phyloP scores from a whole-genome alignment of 2,113 vertebrate genomes.

The Lagopus muta region DNA sequence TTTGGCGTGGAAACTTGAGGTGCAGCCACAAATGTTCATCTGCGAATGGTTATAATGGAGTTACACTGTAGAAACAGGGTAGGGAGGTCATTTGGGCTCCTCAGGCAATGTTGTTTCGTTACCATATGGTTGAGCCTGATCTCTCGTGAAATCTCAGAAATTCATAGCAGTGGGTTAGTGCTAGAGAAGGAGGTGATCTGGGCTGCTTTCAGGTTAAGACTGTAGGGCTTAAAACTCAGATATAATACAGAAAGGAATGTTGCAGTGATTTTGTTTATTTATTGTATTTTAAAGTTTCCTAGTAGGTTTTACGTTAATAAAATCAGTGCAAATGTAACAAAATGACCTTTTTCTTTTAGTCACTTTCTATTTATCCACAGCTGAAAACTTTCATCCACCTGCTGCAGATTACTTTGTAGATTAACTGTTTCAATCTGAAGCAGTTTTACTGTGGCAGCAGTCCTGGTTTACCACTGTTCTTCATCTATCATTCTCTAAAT shows the following conservation, averaged over 20 bases:
- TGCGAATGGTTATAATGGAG: not conserved
- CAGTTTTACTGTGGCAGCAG: not conserved
- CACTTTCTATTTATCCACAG: not conserved
- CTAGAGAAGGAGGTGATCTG: not conserved
- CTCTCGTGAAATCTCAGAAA: not conserved
- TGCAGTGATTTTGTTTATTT: not conserved
- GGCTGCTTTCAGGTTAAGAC: not conserved
- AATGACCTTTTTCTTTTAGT: not conserved
- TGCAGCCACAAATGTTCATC: not conserved
- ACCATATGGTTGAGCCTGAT: not conserved
- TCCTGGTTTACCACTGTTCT: not conserved
- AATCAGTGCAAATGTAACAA: not conserved
- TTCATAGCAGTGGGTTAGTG: accelerated
- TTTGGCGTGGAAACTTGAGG: not conserved
- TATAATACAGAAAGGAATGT: not conserved
- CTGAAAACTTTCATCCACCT: not conserved
- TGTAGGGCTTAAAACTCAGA: not conserved
- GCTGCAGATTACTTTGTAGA: not conserved
- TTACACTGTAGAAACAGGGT: not conserved
- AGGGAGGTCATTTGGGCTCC: not conserved
- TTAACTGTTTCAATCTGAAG: not conserved
- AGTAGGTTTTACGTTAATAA: not conserved
- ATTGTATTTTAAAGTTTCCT: not conserved
- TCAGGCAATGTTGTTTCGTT: not conserved
- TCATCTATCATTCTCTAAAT: not conserved